These are phyloP conservation scores for Pantherophis alleghaniensis DNA, from an alignment of 2,797 vertebrate genomes.

Conservation along the genomic window DNA sequence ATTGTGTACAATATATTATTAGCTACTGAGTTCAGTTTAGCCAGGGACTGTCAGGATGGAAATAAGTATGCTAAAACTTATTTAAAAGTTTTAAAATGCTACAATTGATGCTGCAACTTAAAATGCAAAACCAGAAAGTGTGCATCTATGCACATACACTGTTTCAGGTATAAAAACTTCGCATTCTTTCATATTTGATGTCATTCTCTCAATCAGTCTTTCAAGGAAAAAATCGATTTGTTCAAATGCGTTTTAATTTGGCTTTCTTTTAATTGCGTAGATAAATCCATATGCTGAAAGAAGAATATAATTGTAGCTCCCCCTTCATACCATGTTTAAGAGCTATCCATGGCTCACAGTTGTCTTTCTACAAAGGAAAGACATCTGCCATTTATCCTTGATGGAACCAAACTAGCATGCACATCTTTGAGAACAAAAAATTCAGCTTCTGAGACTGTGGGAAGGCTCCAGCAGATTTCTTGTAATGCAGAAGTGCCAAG, in stretches of 20 bases:
- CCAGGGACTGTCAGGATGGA: neutral
- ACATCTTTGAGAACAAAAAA: neutral
- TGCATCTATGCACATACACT: neutral
- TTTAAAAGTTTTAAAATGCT: neutral
- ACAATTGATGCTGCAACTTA: neutral
- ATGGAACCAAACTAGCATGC: neutral
- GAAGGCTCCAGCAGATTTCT: neutral
- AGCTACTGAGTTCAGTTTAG: neutral
- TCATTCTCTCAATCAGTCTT: neutral
- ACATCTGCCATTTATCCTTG: neutral
- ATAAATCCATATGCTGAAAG: neutral
- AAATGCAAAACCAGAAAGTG: neutral
- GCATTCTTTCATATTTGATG: neutral
- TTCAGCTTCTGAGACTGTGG: neutral
- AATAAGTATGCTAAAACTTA: neutral
- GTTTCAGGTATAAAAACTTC: neutral
- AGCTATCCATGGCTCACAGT: neutral
- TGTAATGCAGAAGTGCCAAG: accelerated
- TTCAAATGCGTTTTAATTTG: neutral
- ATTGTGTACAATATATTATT: neutral
- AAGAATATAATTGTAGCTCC: neutral
- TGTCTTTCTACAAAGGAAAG: neutral
- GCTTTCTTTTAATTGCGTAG: neutral
- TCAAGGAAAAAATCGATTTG: neutral
- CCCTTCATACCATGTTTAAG: neutral